Conservation (phyloP, 2,113 vertebrate genomes). For the Setophaga coronata region DNA sequence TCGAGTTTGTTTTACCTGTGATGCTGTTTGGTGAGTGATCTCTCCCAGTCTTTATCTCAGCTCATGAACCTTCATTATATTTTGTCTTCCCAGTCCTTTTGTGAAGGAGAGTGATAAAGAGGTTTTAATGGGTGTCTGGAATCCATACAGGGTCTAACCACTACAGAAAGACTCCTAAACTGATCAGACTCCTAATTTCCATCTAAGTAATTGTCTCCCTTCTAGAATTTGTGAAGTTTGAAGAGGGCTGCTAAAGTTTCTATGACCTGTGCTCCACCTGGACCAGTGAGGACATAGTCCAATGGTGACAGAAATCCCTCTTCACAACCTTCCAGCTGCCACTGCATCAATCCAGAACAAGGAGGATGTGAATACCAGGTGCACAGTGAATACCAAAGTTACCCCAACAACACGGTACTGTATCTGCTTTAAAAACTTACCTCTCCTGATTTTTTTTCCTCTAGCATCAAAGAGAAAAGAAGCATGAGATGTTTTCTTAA, state of each 20-base stretch:
- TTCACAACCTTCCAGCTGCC: background rate
- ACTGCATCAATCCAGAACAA: background rate
- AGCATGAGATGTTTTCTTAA: background rate
- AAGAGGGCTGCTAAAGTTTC: background rate
- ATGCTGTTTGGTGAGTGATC: background rate
- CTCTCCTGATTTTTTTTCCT: background rate
- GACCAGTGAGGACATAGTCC: rapidly evolving
- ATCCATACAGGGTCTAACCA: background rate
- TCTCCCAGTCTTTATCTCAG: background rate
- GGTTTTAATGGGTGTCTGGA: background rate
- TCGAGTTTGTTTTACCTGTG: rapidly evolving
- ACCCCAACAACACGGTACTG: rapidly evolving
- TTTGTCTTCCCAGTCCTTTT: background rate
- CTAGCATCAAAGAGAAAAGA: background rate
- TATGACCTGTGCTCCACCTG: background rate
- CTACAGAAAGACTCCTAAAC: background rate
- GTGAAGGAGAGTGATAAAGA: background rate
- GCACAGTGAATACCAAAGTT: background rate
- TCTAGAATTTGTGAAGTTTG: background rate
- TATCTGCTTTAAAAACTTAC: background rate
- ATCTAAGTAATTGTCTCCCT: background rate
- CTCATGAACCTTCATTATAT: background rate
- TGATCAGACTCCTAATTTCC: background rate
- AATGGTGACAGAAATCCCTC: background rate
- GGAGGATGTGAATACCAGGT: background rate